Conservation (phyloP, 2,888 invertebrate genomes). For the Harpagoxenus sublaevis region DNA sequence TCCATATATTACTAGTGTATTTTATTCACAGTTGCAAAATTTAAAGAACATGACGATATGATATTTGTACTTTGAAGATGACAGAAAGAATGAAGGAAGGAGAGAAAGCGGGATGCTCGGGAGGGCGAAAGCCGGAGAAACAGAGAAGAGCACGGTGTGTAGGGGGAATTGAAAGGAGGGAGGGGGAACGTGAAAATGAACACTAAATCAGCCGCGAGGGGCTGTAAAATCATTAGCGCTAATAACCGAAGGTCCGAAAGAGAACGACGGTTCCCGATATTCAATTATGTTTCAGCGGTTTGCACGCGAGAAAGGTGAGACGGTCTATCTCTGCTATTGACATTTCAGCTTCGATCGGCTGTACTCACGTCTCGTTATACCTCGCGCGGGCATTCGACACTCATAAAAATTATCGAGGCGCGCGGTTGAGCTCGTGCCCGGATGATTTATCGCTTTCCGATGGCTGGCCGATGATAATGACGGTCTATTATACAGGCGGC, state of each 20-base stretch:
- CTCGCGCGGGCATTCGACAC: slow-evolving; percentile 48
- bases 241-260: slow-evolving; percentile 73
- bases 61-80: slow-evolving; percentile 18
- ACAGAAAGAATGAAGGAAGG: slow-evolving; percentile 6
- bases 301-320: slow-evolving; percentile 70
- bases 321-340: slow-evolving; percentile 74
- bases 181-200: slow-evolving; percentile 22
- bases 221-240: slow-evolving; percentile 76
- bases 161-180: neutral
- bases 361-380: slow-evolving; percentile 58
- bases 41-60: neutral
- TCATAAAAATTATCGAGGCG: slow-evolving; percentile 64
- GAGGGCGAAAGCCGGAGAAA: neutral
- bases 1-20: neutral
- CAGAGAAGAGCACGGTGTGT: slow-evolving; percentile 9
- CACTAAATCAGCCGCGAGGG: slow-evolving; percentile 68
- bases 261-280: slow-evolving; percentile 73
- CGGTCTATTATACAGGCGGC: slow-evolving; percentile 49
- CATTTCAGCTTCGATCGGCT: slow-evolving; percentile 65
- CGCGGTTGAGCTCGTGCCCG: slow-evolving; percentile 42
- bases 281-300: slow-evolving; percentile 75
- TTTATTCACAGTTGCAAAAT: slow-evolving; percentile 16
- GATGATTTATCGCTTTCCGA: slow-evolving; percentile 55
- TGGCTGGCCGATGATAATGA: slow-evolving; percentile 53
- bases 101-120: neutral